These are phyloP conservation scores for Coracias cyanogaster DNA, from an alignment of 2,797 vertebrate genomes.

Conservation along the genomic window DNA sequence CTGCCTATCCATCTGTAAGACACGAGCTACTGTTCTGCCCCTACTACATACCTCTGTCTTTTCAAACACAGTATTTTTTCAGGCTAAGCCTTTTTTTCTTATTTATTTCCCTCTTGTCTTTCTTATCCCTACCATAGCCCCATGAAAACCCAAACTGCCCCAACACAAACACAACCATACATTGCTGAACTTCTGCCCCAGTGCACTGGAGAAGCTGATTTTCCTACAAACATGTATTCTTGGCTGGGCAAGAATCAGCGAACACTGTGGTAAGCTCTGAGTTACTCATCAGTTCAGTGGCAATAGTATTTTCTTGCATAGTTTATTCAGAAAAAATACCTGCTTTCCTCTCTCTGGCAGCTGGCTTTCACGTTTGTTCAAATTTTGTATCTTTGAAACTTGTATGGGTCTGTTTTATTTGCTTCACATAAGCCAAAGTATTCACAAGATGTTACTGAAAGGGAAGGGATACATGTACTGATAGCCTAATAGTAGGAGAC, in stretches of 20 bases:
- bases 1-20: not conserved
- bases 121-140: not conserved
- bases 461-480: fast-evolving
- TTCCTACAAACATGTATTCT: not conserved
- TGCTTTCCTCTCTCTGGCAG: not conserved
- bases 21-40: not conserved
- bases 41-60: fast-evolving
- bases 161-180: not conserved
- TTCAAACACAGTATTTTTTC: not conserved
- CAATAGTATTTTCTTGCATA: not conserved
- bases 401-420: not conserved
- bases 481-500: not conserved
- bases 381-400: not conserved
- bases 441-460: not conserved
- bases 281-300: not conserved
- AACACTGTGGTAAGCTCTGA: fast-evolving
- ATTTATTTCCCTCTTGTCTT: not conserved
- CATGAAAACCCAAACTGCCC: not conserved
- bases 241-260: not conserved
- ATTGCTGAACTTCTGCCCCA: not conserved
- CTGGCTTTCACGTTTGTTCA: not conserved
- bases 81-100: not conserved
- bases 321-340: not conserved
- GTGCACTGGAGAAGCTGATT: not conserved
- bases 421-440: not conserved